These are phyloP conservation scores for Drosophila austrosaltans DNA, from an alignment of 2,888 invertebrate species.

Conservation along the genomic window DNA sequence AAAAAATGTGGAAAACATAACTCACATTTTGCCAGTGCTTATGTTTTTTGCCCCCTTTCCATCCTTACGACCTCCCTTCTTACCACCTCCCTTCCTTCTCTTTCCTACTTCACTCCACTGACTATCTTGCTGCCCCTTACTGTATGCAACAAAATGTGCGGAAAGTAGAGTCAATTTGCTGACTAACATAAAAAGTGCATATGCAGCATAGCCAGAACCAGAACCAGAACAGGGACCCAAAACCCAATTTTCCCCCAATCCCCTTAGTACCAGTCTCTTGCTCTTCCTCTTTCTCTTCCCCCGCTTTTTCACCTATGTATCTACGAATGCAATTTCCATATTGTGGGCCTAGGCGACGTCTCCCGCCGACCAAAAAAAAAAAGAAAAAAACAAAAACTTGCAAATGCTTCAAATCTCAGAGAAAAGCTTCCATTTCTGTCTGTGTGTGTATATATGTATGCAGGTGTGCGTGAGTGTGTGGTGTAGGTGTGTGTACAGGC, in stretches of 20 bases:
- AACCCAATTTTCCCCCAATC: not conserved
- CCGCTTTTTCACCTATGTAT: slow-evolving; percentile 8
- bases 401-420: slow-evolving; percentile 60
- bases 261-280: not conserved
- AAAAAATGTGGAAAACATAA: slow-evolving; percentile 29
- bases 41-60: slow-evolving; percentile 12
- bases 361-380: not conserved
- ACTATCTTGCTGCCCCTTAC: slow-evolving; percentile 23
- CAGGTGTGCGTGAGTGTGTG: slow-evolving; percentile 9
- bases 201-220: slow-evolving; percentile 29
- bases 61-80: not conserved
- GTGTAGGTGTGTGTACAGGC: slow-evolving; percentile 40
- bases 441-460: not conserved
- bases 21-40: slow-evolving; percentile 30
- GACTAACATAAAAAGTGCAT: slow-evolving; percentile 60
- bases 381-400: slow-evolving; percentile 25
- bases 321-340: slow-evolving; percentile 53
- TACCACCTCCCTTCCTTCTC: slow-evolving; percentile 3
- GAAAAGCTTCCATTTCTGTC: slow-evolving; percentile 17
- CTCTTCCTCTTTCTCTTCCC: not conserved
- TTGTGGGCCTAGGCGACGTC: slow-evolving; percentile 22
- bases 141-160: slow-evolving; percentile 54
- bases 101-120: slow-evolving; percentile 2
- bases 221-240: not conserved
- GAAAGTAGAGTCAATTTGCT: slow-evolving; percentile 64